phyloP scores from a whole-genome alignment of 2,888 invertebrate species.

The Octodonta nipae region DNA sequence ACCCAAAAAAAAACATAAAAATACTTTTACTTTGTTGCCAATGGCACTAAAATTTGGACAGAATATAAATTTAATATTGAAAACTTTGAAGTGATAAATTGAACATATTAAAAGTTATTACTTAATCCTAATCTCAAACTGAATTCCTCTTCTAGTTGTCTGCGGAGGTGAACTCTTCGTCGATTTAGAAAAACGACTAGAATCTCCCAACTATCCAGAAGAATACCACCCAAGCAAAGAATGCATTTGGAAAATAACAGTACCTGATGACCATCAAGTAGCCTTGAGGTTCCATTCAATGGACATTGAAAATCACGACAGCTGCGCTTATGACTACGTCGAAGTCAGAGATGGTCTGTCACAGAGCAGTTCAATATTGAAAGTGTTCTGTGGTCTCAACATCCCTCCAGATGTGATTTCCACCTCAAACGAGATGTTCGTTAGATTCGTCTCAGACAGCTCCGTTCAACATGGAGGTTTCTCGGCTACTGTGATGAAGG shows the following conservation, averaged over 20 bases:
- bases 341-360: slow-evolving; percentile 83
- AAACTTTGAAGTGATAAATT: slow-evolving; percentile 51
- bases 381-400: slow-evolving; percentile 90
- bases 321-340: slow-evolving; percentile 94
- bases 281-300: slow-evolving; percentile 93
- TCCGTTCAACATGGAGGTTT: slow-evolving; percentile 97
- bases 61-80: too few species aligned
- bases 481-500: slow-evolving; percentile 92
- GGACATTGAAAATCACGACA: slow-evolving; percentile 97
- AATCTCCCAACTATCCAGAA: slow-evolving; percentile 95
- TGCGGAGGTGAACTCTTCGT: slow-evolving; percentile 77
- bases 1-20: too few species aligned
- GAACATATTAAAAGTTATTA: neutral
- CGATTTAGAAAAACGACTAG: slow-evolving; percentile 68
- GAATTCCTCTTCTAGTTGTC: slow-evolving; percentile 48
- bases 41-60: too few species aligned
- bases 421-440: slow-evolving; percentile 75
- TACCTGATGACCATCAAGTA: slow-evolving; percentile 72
- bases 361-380: slow-evolving; percentile 66
- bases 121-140: too few species aligned
- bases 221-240: slow-evolving; percentile 92
- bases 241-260: slow-evolving; percentile 90
- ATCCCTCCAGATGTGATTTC: slow-evolving; percentile 87
- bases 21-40: too few species aligned
- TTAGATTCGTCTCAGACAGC: slow-evolving; percentile 92